These are phyloP conservation scores for Lamprologus ornatipinnis DNA, from an alignment of 2,113 vertebrate genomes.

Conservation along the genomic window DNA sequence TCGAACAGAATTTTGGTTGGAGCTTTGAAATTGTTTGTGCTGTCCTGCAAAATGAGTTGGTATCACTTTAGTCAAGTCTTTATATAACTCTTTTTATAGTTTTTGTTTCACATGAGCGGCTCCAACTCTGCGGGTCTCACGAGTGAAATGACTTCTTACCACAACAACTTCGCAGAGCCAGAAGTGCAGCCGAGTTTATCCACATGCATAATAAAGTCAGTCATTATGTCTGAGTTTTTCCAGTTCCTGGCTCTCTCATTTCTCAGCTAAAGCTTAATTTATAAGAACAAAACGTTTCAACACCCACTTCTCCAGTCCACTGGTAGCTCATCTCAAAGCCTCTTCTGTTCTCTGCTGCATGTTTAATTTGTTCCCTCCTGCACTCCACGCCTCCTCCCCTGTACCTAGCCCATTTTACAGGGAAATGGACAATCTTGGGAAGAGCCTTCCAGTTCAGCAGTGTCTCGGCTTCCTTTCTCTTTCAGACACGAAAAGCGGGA, in stretches of 20 bases:
- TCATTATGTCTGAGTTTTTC: not conserved
- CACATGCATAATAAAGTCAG: constrained; percentile 10
- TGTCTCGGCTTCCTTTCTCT: constrained; percentile 17
- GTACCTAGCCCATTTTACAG: constrained; percentile 25
- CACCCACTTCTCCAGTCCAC: not conserved
- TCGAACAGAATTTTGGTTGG: not conserved
- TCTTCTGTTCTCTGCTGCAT: constrained; percentile 7
- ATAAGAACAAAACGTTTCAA: constrained; percentile 15
- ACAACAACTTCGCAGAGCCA: not conserved
- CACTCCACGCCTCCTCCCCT: not conserved
- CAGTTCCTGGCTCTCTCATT: not conserved
- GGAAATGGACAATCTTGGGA: constrained; percentile 42
- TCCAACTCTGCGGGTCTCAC: not conserved
- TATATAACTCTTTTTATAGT: not conserved
- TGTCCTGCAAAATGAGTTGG: not conserved
- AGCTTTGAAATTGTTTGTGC: not conserved
- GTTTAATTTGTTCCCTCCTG: constrained; percentile 24
- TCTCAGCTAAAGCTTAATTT: constrained; percentile 16
- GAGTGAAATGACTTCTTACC: not conserved
- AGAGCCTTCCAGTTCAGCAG: constrained; percentile 25
- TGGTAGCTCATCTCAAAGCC: constrained; percentile 20
- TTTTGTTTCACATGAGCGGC: not conserved
- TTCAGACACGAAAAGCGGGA: constrained; percentile 43
- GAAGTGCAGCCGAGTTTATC: constrained; percentile 1
- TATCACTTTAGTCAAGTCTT: not conserved